phyloP scores from a whole-genome alignment of 2,113 vertebrate species.

The Cinclus cinclus region DNA sequence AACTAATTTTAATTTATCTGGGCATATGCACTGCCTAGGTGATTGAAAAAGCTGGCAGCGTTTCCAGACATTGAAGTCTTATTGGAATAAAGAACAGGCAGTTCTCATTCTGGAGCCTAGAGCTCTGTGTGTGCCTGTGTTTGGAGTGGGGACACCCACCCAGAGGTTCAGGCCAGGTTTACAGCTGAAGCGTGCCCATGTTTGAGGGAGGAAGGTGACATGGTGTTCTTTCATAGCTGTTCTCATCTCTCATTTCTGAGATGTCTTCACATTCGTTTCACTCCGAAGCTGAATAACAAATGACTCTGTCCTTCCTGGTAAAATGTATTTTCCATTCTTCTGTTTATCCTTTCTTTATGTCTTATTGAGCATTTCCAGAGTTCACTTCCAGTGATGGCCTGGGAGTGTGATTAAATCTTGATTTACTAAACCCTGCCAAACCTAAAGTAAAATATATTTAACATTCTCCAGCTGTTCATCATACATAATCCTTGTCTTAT shows the following conservation, averaged over 20 bases:
- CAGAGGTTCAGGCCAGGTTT: not conserved
- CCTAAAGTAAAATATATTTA: slow-evolving; percentile 65
- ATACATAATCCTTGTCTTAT: slow-evolving; percentile 50
- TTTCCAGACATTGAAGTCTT: not conserved
- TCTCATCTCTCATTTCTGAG: not conserved
- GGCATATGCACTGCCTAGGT: not conserved
- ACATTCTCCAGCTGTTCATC: slow-evolving; percentile 70
- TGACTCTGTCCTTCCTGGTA: slow-evolving; percentile 41
- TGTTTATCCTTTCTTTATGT: slow-evolving; percentile 47
- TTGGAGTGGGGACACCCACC: not conserved
- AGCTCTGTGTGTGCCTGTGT: not conserved
- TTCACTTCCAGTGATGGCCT: slow-evolving; percentile 50
- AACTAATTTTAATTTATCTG: slow-evolving; percentile 36
- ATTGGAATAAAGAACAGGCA: not conserved
- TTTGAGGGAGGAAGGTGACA: not conserved
- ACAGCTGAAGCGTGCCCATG: not conserved
- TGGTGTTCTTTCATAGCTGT: not conserved
- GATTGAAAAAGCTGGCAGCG: not conserved
- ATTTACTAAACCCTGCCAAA: slow-evolving; percentile 70
- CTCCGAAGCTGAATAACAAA: slow-evolving; percentile 43
- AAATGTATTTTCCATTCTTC: slow-evolving; percentile 57
- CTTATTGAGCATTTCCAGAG: slow-evolving; percentile 59
- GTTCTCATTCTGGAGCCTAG: not conserved
- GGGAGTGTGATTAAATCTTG: slow-evolving; percentile 60
- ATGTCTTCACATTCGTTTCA: not conserved